Percentiles rank a stretch among this genome's conserved stretches.
Evolutionary conservation across 1,140 invertebrate species (phyloP).

Genomic region (Papilio polyxenes): DNA sequence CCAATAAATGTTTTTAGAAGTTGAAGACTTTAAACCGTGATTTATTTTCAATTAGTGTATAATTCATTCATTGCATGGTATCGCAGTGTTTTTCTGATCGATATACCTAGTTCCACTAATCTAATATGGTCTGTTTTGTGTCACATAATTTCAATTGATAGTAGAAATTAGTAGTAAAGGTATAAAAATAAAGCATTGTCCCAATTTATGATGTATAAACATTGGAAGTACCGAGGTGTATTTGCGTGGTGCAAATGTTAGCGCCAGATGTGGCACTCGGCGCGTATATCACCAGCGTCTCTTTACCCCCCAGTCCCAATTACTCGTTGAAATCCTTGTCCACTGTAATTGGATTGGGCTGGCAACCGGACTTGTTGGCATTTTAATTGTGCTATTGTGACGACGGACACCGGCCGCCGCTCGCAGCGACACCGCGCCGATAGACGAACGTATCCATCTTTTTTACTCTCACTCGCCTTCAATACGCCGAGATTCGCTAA

Average conservation of each 20-base stretch:
- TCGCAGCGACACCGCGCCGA: slow-evolving; percentile 62
- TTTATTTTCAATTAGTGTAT: too few species aligned
- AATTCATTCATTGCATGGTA: too few species aligned
- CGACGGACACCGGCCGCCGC: slow-evolving; percentile 64
- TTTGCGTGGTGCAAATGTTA: slow-evolving; percentile 21
- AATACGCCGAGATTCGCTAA: slow-evolving; percentile 51
- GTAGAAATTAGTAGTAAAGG: background rate
- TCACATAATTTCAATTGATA: background rate
- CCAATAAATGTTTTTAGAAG: background rate
- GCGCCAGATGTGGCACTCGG: slow-evolving; percentile 41
- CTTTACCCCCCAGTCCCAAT: slow-evolving; percentile 72
- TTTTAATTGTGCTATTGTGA: slow-evolving; percentile 81
- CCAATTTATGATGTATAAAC: background rate
- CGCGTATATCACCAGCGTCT: slow-evolving; percentile 66
- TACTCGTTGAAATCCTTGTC: slow-evolving; percentile 78
- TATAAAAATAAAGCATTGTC: background rate
- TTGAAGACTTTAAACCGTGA: background rate
- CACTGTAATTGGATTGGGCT: slow-evolving; percentile 79
- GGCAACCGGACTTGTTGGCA: slow-evolving; percentile 78
- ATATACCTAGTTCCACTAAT: too few species aligned
- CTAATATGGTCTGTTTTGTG: too few species aligned
- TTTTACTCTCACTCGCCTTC: slow-evolving; percentile 61
- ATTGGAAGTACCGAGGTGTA: background rate
- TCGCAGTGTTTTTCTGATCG: too few species aligned
- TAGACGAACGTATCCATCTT: slow-evolving; percentile 60